Percentiles rank a stretch among this genome's conserved stretches.
Conservation (phyloP, 2,113 vertebrate species). For the Synodontis membranacea region DNA sequence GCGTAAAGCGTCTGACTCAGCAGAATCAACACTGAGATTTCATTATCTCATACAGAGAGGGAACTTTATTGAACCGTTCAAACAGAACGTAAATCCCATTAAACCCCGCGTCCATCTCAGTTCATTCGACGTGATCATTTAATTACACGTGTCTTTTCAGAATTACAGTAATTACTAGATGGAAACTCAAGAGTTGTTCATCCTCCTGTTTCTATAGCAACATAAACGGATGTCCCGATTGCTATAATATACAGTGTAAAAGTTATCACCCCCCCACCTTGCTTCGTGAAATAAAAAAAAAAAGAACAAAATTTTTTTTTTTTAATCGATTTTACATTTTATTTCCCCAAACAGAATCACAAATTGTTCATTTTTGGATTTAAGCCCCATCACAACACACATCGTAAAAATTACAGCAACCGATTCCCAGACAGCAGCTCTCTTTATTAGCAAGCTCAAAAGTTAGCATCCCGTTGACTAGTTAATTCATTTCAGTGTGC, state of each 20-base stretch:
- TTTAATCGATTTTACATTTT: not conserved
- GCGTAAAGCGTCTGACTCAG: slow-evolving; percentile 64
- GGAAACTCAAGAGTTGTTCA: not conserved
- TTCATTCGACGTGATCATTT: slow-evolving; percentile 25
- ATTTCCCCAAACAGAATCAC: not conserved
- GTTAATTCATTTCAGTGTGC: not conserved
- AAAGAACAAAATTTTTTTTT: not conserved
- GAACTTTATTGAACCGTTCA: not conserved
- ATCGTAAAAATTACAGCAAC: not conserved
- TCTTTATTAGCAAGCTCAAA: not conserved
- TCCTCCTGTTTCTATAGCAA: slow-evolving; percentile 6
- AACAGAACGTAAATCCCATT: slow-evolving; percentile 21
- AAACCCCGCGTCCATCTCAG: not conserved
- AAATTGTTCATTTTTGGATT: no score
- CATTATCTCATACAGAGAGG: slow-evolving; percentile 46
- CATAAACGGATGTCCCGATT: not conserved
- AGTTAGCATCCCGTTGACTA: not conserved
- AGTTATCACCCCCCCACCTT: not conserved
- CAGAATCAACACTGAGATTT: slow-evolving; percentile 69
- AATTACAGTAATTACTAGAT: not conserved
- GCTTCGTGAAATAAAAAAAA: not conserved
- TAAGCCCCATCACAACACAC: not conserved
- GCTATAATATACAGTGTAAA: not conserved
- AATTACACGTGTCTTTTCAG: slow-evolving; percentile 22
- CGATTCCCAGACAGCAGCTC: no score